Percentiles rank a stretch among this genome's conserved stretches.
phyloP scores from a whole-genome alignment of 2,888 invertebrate species.

The Hartigia nigra region DNA sequence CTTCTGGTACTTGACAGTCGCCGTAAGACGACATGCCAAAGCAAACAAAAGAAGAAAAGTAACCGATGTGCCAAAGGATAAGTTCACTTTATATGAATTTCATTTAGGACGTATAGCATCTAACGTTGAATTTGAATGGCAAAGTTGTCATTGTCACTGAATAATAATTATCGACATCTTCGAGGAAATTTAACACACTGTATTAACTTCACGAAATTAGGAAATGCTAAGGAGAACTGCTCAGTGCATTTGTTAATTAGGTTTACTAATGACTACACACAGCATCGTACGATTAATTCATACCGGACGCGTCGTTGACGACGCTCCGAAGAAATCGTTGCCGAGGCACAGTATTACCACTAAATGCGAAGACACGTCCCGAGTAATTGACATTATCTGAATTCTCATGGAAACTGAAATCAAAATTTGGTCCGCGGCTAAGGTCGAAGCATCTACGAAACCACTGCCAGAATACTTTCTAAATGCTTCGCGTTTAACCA shows the following conservation, averaged over 20 bases:
- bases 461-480: slow-evolving; percentile 62
- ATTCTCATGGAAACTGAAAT: slow-evolving; percentile 47
- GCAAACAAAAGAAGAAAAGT: slow-evolving; percentile 30
- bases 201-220: neutral
- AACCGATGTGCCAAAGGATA: slow-evolving; percentile 60
- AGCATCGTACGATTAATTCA: neutral
- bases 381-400: slow-evolving; percentile 1
- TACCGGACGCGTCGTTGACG: neutral
- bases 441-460: slow-evolving; percentile 62
- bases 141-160: neutral
- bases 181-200: neutral
- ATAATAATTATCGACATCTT: neutral
- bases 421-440: slow-evolving; percentile 60
- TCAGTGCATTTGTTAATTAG: neutral
- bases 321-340: neutral
- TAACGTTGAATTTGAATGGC: neutral
- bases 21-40: neutral
- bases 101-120: slow-evolving; percentile 18
- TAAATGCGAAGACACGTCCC: neutral
- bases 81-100: slow-evolving; percentile 55
- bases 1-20: slow-evolving; percentile 40
- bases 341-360: neutral
- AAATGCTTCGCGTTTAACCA: slow-evolving; percentile 64
- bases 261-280: neutral
- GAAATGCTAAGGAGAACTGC: neutral